Percentiles rank a stretch among this genome's conserved stretches.
These are phyloP conservation scores for Dryadula phaetusa DNA, from an alignment of 2,888 invertebrate genomes.

Conservation along the genomic window DNA sequence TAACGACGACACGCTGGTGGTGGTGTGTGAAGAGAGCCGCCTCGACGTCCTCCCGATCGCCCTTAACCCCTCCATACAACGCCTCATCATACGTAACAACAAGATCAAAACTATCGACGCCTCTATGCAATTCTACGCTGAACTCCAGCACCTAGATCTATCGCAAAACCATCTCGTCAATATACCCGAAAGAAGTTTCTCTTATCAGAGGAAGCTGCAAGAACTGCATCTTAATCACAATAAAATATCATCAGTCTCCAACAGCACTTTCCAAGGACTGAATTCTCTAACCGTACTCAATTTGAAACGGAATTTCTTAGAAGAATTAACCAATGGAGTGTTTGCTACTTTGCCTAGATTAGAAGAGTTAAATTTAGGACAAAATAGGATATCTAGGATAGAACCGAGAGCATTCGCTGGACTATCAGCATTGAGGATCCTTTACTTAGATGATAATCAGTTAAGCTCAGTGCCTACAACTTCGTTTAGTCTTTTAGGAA, in stretches of 20 bases:
- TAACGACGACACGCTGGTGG: constrained; percentile 94
- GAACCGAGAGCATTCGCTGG: constrained; percentile 91
- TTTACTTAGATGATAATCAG: constrained; percentile 94
- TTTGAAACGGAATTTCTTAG: constrained; percentile 91
- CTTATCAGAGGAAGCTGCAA: constrained; percentile 91
- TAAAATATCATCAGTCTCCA: constrained; percentile 91
- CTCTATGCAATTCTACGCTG: constrained; percentile 94
- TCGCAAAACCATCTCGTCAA: constrained; percentile 93
- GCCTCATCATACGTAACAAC: constrained; percentile 92
- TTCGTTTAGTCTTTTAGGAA: constrained; percentile 89
- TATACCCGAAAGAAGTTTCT: constrained; percentile 91
- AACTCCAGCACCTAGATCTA: constrained; percentile 92
- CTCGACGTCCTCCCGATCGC: constrained; percentile 96
- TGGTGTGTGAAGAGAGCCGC: constrained; percentile 93
- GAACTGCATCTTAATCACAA: constrained; percentile 93
- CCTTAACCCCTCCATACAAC: constrained; percentile 94
- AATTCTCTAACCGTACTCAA: constrained; percentile 91
- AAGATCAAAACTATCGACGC: constrained; percentile 95
- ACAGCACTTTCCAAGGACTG: constrained; percentile 91
- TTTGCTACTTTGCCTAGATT: constrained; percentile 90
- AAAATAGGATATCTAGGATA: constrained; percentile 92
- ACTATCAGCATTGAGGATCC: constrained; percentile 88
- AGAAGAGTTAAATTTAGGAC: constrained; percentile 93
- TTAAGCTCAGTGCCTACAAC: constrained; percentile 90
- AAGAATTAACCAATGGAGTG: constrained; percentile 89